These are phyloP conservation scores for Burhinus oedicnemus DNA, from an alignment of 2,113 vertebrate species.

Conservation along the genomic window DNA sequence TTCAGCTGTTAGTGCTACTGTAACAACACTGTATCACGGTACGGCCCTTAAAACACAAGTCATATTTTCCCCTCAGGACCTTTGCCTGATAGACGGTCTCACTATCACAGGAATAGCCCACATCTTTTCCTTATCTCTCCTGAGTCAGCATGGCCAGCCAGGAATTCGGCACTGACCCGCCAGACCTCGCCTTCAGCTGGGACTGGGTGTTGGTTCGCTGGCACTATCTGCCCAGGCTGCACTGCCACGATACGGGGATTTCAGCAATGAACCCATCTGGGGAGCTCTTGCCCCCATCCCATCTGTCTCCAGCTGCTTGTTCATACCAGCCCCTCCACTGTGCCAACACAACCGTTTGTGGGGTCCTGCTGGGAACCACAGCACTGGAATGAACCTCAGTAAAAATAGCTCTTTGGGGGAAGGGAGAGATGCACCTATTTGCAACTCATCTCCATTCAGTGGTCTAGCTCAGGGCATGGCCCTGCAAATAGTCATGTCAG, in stretches of 20 bases:
- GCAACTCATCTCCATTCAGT: neutral
- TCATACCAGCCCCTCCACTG: neutral
- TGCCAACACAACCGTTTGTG: rapidly evolving
- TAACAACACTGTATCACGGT: neutral
- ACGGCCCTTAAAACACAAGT: neutral
- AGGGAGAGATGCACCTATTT: neutral
- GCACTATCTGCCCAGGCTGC: neutral
- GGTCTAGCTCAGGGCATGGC: neutral
- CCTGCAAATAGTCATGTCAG: neutral
- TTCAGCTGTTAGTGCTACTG: neutral
- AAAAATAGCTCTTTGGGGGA: neutral
- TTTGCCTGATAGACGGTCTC: neutral
- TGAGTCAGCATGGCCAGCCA: neutral
- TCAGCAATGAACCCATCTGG: neutral
- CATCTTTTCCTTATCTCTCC: neutral
- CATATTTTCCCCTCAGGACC: neutral
- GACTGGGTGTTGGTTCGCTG: neutral
- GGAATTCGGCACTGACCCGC: neutral
- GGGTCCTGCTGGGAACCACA: neutral
- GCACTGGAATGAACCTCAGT: neutral
- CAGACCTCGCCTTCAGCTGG: neutral
- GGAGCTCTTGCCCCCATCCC: neutral
- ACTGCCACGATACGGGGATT: rapidly evolving
- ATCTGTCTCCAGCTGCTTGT: neutral
- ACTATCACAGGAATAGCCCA: neutral